Conservation (phyloP, 2,888 invertebrate genomes). For the Timandra comae region DNA sequence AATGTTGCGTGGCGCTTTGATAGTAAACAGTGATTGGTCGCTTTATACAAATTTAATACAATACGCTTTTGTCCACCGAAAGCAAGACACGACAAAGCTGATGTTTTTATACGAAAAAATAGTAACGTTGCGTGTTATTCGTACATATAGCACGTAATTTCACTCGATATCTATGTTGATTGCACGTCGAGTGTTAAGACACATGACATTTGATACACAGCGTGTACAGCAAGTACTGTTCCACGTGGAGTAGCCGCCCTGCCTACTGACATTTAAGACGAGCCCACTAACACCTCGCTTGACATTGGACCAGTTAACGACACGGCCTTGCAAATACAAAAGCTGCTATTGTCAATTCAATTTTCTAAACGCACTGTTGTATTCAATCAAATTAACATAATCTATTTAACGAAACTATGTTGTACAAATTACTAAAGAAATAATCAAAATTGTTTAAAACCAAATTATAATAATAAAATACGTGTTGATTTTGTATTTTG, state of each 20-base stretch:
- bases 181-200: slow-evolving; percentile 27
- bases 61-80: slow-evolving; percentile 14
- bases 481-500: too few species aligned
- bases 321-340: slow-evolving; percentile 41
- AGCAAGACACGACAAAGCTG: slow-evolving; percentile 7
- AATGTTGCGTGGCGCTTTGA: slow-evolving; percentile 29
- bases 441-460: too few species aligned
- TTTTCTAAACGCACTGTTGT: slow-evolving; percentile 35
- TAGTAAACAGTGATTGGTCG: slow-evolving; percentile 16
- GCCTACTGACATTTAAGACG: slow-evolving; percentile 60
- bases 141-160: slow-evolving; percentile 13
- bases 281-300: slow-evolving; percentile 35
- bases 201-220: slow-evolving; percentile 34
- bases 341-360: slow-evolving; percentile 42
- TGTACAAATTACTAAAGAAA: too few species aligned
- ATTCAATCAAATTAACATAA: slow-evolving; percentile 39
- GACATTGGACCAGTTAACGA: slow-evolving; percentile 53
- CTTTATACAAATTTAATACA: slow-evolving; percentile 10
- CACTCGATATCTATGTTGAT: slow-evolving; percentile 25
- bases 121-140: slow-evolving; percentile 18
- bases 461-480: too few species aligned
- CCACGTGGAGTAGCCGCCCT: slow-evolving; percentile 33
- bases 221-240: slow-evolving; percentile 34
- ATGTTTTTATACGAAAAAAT: slow-evolving; percentile 10
- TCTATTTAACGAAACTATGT: too few species aligned